Evolutionary conservation across 2,797 vertebrate species (phyloP), one percentile per base, ranked within the genome.

Genomic region (Hemibagrus guttatus): DNA sequence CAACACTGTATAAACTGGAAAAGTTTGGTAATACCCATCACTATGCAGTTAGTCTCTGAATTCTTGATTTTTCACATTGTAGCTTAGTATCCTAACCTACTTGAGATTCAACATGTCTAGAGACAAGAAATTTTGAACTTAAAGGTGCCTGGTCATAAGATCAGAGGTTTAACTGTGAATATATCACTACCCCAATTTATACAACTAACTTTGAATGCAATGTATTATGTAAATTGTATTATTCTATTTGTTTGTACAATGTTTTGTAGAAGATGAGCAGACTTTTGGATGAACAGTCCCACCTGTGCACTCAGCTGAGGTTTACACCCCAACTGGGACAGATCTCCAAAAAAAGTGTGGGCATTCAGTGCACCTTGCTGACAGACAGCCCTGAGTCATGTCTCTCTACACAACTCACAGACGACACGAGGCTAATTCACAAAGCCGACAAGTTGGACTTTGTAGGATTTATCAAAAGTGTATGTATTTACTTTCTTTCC

Each of bases 261-360:
- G 26, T 81, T 83, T 84, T 86, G 16, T 54, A 96, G 95, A 94
- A 94, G 87, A 94, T 96, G 92, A 92, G 91, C 90, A 89, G 90
- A 66, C 91, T 96, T 56, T 83, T 96, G 91, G 93, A 95, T 52
- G 95, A 95, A 86, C 95, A 95, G 91, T 93, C 94, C 59, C 90
- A 92, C 76, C 92, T 95, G 83, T 94, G 92, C 89, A 92, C 92
- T 85, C 92, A 95, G 61, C 92, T 96, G 84, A 89, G 84, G 84
- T 89, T 95, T 76, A 86, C 74, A 12, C 68, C 80, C 39, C 42
- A 59, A 21, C 54, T 82, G 26, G 64, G 52, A 58, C 63, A 76
- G 46, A 13, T 49, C 87, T 84, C 89, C 69, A 89, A 64, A 59
- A 89, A 88, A 87, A 93, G 92, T 3, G 92, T 94, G 28, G 91